Evolutionary conservation across 2,888 invertebrate species (phyloP).

Genomic region (Limenitis camilla): DNA sequence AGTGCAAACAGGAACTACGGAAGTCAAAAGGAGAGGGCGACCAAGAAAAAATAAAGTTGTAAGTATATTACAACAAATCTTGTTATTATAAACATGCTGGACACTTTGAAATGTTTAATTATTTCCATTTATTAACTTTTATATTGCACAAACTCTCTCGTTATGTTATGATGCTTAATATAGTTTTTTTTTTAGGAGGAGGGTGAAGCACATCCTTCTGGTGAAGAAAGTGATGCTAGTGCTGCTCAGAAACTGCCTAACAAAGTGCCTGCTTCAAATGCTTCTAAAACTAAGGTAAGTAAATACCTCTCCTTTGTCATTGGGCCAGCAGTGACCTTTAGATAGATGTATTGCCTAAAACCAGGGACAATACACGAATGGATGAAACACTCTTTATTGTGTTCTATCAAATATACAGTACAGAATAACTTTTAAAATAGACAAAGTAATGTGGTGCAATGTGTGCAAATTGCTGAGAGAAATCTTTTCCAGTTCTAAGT

Average conservation of each 20-base stretch:
- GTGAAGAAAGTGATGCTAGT: constrained; percentile 59
- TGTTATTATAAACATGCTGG: neutral
- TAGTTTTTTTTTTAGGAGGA: constrained; percentile 48
- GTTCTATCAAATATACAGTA: too few species aligned
- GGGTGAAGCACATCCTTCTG: constrained; percentile 55
- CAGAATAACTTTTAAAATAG: too few species aligned
- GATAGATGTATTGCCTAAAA: too few species aligned
- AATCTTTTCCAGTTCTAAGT: too few species aligned
- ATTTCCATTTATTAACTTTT: neutral
- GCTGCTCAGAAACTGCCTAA: constrained; percentile 36
- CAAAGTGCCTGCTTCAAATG: constrained; percentile 37
- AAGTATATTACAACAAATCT: constrained; percentile 20
- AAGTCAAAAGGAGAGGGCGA: constrained; percentile 49
- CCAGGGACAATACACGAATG: too few species aligned
- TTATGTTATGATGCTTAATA: neutral
- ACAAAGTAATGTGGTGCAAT: too few species aligned
- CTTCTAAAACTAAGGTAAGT: constrained; percentile 40
- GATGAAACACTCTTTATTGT: too few species aligned
- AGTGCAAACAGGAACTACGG: constrained; percentile 42
- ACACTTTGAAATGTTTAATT: too few species aligned
- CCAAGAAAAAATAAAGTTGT: constrained; percentile 52
- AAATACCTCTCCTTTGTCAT: neutral
- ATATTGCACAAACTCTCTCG: neutral
- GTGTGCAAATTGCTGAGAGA: too few species aligned
- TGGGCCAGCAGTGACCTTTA: too few species aligned